Percentiles rank a stretch among this genome's conserved stretches.
These are phyloP conservation scores for Ploceus nigricollis DNA, from an alignment of 2,113 vertebrate genomes.

Conservation along the genomic window DNA sequence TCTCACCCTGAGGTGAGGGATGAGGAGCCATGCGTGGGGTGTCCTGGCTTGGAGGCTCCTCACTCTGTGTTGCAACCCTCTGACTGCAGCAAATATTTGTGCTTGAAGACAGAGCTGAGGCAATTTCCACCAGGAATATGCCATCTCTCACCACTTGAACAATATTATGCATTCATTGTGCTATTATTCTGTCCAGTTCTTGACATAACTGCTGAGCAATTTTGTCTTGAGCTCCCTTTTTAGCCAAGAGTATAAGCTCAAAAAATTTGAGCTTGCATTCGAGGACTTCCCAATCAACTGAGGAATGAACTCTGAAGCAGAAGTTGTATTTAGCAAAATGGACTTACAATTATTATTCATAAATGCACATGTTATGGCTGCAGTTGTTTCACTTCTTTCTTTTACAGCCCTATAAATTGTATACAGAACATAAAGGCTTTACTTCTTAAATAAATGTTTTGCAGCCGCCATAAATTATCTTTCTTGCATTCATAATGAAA, in stretches of 20 bases:
- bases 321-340: slow-evolving; percentile 37
- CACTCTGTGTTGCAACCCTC: background rate
- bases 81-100: slow-evolving; percentile 2
- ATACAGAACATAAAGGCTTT: slow-evolving; percentile 62
- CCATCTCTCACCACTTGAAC: background rate
- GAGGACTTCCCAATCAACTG: background rate
- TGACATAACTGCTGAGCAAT: background rate
- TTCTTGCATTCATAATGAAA: slow-evolving; percentile 63
- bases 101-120: background rate
- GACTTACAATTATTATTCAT: slow-evolving; percentile 67
- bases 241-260: background rate
- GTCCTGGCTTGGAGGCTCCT: background rate
- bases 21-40: background rate
- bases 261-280: background rate
- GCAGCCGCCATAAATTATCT: slow-evolving; percentile 58
- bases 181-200: background rate
- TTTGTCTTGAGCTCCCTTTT: background rate
- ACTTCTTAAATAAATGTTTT: slow-evolving; percentile 66
- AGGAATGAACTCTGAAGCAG: slow-evolving; percentile 6
- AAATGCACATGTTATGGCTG: slow-evolving; percentile 62
- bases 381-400: slow-evolving; percentile 58
- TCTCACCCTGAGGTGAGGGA: background rate
- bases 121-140: background rate
- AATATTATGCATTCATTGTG: background rate
- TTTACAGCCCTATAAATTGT: slow-evolving; percentile 66